Evolutionary conservation across 2,888 invertebrate species (phyloP).

Genomic region (Drosophila nr. perissopoda): DNA sequence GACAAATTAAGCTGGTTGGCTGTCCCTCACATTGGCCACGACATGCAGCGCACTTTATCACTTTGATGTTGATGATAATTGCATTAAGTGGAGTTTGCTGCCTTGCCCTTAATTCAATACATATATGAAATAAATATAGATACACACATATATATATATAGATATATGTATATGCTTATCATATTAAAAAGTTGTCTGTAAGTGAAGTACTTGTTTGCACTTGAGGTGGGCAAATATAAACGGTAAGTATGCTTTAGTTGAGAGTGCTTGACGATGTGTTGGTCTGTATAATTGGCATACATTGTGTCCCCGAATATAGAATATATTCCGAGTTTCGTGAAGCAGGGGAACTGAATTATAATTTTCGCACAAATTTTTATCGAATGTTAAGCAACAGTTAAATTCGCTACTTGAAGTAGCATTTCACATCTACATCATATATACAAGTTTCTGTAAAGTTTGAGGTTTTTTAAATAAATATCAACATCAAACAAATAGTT

Average conservation of each 20-base stretch:
- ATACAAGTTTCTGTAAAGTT: not conserved
- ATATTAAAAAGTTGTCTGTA: conserved; percentile 49
- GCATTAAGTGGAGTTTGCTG: conserved; percentile 58
- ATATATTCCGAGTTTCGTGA: not conserved
- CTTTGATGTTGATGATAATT: conserved; percentile 71
- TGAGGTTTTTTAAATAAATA: not conserved
- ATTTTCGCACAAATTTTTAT: not conserved
- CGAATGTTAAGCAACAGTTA: not conserved
- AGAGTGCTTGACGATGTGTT: not conserved
- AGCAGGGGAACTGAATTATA: not conserved
- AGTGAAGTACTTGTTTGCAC: conserved; percentile 53
- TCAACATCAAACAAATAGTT: not conserved
- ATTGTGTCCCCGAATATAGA: not conserved
- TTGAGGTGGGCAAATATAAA: conserved; percentile 13
- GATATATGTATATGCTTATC: not conserved
- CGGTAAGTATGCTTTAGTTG: not conserved
- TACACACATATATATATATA: conserved; percentile 8
- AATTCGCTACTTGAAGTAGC: not conserved
- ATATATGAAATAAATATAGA: not conserved
- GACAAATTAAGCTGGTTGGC: conserved; percentile 2
- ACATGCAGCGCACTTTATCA: conserved; percentile 66
- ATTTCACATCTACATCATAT: not conserved
- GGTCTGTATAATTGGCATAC: not conserved
- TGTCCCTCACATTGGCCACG: conserved; percentile 23
- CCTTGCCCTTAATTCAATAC: not conserved